A percentile compares a stretch with the other conserved stretches of the same genome.
phyloP scores from a whole-genome alignment of 2,113 vertebrate genomes.

The Dicrurus megarhynchus region DNA sequence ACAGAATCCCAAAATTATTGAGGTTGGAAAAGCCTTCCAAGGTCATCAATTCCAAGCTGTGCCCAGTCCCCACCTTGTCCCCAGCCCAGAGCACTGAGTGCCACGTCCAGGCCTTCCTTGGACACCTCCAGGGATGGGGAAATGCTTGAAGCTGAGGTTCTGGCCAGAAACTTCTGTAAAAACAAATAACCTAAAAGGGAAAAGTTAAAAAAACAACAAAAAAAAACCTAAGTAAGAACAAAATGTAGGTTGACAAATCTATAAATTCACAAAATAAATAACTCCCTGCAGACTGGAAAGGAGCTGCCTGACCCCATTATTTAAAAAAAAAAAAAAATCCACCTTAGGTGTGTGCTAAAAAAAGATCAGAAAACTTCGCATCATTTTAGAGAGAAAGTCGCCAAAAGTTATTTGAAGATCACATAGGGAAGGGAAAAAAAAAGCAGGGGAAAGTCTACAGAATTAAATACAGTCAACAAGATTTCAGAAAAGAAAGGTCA shows the following conservation, averaged over 20 bases:
- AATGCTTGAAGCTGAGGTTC: neutral
- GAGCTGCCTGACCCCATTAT: neutral
- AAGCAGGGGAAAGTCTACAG: neutral
- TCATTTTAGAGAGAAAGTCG: neutral
- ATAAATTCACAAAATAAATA: neutral
- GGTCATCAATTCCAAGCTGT: neutral
- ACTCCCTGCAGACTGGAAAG: neutral
- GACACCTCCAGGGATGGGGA: neutral
- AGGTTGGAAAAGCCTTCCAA: neutral
- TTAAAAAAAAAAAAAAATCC: neutral
- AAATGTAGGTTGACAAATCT: neutral
- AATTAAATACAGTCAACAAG: conserved; percentile 42
- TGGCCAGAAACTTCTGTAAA: neutral
- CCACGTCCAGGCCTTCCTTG: neutral
- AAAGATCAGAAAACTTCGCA: neutral
- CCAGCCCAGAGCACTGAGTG: neutral
- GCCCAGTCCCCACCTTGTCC: neutral
- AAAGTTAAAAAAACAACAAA: neutral
- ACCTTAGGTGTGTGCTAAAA: neutral
- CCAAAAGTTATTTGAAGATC: conserved; percentile 9
- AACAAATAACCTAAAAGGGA: neutral
- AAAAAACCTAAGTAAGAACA: neutral
- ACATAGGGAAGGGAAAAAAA: neutral
- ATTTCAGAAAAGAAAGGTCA: conserved; percentile 36
- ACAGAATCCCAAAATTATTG: neutral